Base-by-base conservation (phyloP, 2,113 vertebrate species). In the Calcarius ornatus region DNA sequence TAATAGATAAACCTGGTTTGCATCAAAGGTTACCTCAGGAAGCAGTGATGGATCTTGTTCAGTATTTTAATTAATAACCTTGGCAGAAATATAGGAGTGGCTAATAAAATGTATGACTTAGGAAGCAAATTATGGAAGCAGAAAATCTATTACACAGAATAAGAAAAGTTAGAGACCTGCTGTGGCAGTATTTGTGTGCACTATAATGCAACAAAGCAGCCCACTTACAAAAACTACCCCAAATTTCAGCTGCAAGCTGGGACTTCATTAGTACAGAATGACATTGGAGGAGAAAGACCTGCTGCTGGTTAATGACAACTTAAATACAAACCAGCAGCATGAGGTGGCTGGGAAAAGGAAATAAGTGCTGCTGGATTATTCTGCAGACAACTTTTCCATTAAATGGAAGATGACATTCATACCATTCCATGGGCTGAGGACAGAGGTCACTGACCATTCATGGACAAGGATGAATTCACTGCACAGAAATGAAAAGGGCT, bases 11-110 rank as follows among this genome's bases (percentile, higher is more conserved):
- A 86, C n/a, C 27, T 83, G 54, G 42, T 75, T 83, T 86, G 66
- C 59, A 88, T 80, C 64, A 69, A 83, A 73, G 71, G 23, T 57
- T 81, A 82, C 43, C 1, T 2, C 51, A 71, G 73, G 50, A 91
- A 51, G 28, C 48, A 68, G 24, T 64, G 47, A 81, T 63, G 28
- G 56, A 78, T 22, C 35, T 83, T 68, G 66, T 65, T 84, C 43
- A 68, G 35, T 35, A 61, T 70, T 90, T 83, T 64, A 77, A 96
- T 90, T 92, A 94, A 81, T 78, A 86, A 83, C n/a, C 47, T 78
- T 71, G 42, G 60, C 33, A 90, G 64, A 92, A 88, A 66, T 33
- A 31, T 9, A 78, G 73, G 73, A 92, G 70, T 72, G 78, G 81
- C 43, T 86, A 95, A 84, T 87, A 93, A 94, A 95, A 76, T 19